Evolutionary conservation across 2,113 vertebrate genomes (phyloP), one percentile per base, ranked within the genome.

Genomic region (Circaetus gallicus): DNA sequence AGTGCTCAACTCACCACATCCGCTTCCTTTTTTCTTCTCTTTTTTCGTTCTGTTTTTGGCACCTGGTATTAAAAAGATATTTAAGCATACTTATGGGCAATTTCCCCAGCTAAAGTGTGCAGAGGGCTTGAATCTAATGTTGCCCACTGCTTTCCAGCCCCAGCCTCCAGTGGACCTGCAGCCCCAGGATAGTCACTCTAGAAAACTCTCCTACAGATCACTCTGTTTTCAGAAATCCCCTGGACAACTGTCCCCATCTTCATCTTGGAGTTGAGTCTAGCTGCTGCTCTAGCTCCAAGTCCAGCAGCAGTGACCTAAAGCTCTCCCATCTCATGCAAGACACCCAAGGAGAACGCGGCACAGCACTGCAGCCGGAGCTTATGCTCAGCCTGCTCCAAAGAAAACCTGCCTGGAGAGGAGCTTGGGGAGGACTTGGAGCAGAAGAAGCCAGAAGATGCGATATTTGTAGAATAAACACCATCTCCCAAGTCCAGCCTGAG

Each of bases 11-110:
- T 99, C 97, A 99, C 99, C 95, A 99, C 98, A 95, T 99, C 99
- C 0, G 95, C 92, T 96, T 99, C 99, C 94, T 99, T 99, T 98
- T 99, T 99, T 86, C 99, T 98, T 87, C 99, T 99, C 97, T 99
- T 99, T 90, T 99, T 99, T 67, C 99, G 98, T 96, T 99, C 99
- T 0, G 98, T 98, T 98, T 99, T 99, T 84, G 98, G 98, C 21
- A 98, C 97, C 98, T 99, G 96, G 83, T 8, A 24, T 70, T 16
- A 36, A 71, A 82, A 81, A 84, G 83, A 92, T 40, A 92, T 71
- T 49, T 20, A 38, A 92, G 25, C 2, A 3, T 34, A 73, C 67
- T 76, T 70, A 69, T 0, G 3, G 26, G 36, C 25, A 74, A 16
- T 70, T 90, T 52, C 61, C 13, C 16, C 79, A 87, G 7, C 45